Conservation (phyloP, 2,888 invertebrate genomes). For the Poecilobothrus nobilitatus region DNA sequence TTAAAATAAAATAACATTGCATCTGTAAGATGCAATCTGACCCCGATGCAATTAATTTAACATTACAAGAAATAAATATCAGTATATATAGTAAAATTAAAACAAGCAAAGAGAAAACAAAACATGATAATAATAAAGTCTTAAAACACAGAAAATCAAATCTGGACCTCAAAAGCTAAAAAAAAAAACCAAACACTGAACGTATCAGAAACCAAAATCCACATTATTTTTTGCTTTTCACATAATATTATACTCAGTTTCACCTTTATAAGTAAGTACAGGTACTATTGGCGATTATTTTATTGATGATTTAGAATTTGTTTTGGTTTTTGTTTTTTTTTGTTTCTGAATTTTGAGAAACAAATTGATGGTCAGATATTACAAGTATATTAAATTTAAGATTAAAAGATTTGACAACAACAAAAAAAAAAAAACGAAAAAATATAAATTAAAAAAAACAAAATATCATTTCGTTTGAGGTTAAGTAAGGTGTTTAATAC, state of each 20-base stretch:
- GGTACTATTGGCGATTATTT: not conserved
- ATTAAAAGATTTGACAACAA: too few relatives aligned
- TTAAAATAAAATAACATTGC: not conserved
- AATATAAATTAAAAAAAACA: too few relatives aligned
- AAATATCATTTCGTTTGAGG: too few relatives aligned
- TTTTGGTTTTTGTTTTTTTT: not conserved
- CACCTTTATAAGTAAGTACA: too few relatives aligned
- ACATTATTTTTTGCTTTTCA: not conserved
- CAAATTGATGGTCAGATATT: not conserved
- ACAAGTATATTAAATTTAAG: not conserved
- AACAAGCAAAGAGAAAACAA: not conserved
- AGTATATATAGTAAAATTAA: not conserved
- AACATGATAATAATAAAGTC: not conserved
- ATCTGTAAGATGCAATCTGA: not conserved
- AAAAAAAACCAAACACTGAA: not conserved
- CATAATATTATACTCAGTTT: not conserved
- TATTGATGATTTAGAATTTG: not conserved
- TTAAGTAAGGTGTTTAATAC: too few relatives aligned
- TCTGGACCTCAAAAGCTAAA: not conserved
- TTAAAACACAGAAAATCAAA: not conserved
- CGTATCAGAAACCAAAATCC: not conserved
- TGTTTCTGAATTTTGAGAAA: not conserved
- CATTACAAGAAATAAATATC: conserved; percentile 6
- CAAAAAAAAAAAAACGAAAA: too few relatives aligned
- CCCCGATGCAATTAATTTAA: not conserved